Conservation (phyloP, 2,113 vertebrate species). For the Megaceryle torquata region DNA sequence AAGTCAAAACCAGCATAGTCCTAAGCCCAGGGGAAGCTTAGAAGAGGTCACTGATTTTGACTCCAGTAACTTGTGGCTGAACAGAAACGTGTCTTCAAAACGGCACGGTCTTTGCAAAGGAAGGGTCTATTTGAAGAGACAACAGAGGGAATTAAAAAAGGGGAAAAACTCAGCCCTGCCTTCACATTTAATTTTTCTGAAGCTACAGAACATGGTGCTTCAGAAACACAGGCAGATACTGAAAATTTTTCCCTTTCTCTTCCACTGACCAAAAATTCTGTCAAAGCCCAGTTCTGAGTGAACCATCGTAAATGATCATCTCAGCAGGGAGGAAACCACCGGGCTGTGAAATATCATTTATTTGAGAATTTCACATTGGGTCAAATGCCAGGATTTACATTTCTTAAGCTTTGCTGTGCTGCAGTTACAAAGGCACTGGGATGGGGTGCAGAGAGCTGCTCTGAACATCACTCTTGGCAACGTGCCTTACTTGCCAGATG, state of each 20-base stretch:
- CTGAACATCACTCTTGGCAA: background rate
- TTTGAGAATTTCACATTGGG: background rate
- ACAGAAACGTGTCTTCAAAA: background rate
- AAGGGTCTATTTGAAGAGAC: background rate
- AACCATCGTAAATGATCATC: slow-evolving; percentile 16
- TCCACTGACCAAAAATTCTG: background rate
- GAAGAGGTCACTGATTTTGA: background rate
- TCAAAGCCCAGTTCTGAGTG: slow-evolving; percentile 7
- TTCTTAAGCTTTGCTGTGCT: background rate
- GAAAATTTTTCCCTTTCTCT: slow-evolving; percentile 32
- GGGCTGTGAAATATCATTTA: slow-evolving; percentile 60
- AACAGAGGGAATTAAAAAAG: background rate
- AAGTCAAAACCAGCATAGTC: background rate
- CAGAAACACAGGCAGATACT: background rate
- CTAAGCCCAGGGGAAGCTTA: background rate
- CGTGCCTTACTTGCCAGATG: background rate
- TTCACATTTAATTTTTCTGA: background rate
- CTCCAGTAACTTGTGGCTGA: background rate
- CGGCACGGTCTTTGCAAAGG: background rate
- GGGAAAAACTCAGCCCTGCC: background rate
- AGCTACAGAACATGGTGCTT: background rate
- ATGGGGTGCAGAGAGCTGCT: background rate
- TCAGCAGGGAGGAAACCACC: slow-evolving; percentile 21
- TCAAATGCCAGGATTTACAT: slow-evolving; percentile 44
- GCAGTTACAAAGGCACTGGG: background rate